Evolutionary conservation across 2,797 vertebrate genomes (phyloP).

Genomic region (Tadarida brasiliensis): DNA sequence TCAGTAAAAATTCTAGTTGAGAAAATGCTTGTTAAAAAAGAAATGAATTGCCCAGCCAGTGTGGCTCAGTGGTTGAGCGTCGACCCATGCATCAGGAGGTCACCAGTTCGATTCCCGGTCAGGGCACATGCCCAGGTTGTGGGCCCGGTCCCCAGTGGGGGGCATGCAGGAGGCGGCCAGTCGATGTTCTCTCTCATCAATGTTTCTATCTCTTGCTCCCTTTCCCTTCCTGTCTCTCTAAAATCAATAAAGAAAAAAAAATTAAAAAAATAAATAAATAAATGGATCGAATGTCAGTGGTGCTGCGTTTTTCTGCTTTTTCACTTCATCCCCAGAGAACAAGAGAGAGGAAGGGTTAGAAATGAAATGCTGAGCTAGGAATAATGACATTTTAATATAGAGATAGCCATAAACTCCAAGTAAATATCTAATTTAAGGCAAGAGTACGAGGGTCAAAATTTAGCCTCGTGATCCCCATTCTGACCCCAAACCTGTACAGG

Average conservation of each 20-base stretch:
- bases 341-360: background rate
- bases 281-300: background rate
- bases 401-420: background rate
- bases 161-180: too few relatives aligned
- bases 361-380: constrained; percentile 39
- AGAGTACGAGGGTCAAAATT: background rate
- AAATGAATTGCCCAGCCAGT: too few relatives aligned
- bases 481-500: background rate
- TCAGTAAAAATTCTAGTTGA: constrained; percentile 9
- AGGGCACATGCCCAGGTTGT: too few relatives aligned
- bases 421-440: constrained; percentile 2
- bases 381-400: constrained; percentile 42
- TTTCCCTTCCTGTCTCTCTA: too few relatives aligned
- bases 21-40: constrained; percentile 1
- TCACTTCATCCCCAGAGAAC: constrained; percentile 26
- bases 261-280: too few relatives aligned
- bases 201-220: too few relatives aligned
- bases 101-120: too few relatives aligned
- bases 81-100: too few relatives aligned
- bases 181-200: too few relatives aligned
- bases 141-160: too few relatives aligned
- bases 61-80: too few relatives aligned
- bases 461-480: background rate
- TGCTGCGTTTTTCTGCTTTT: constrained; percentile 32
- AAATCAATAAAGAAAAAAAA: too few relatives aligned